Evolutionary conservation across 2,797 vertebrate genomes (phyloP).

Genomic region (Poliocrania exsul): DNA sequence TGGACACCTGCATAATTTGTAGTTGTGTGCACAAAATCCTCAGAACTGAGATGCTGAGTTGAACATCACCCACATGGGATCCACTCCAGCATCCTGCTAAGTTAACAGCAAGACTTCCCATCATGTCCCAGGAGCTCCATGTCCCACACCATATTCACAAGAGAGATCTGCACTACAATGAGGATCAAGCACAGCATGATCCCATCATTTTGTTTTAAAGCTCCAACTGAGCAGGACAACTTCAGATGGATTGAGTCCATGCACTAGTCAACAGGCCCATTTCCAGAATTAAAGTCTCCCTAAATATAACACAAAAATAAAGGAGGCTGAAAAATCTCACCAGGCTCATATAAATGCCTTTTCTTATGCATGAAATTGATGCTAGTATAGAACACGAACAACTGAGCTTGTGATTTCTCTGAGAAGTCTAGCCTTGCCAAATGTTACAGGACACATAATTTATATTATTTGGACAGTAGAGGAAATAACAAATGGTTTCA

Average conservation of each 20-base stretch:
- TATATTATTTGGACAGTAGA: neutral
- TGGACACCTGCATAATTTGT: neutral
- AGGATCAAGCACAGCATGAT: neutral
- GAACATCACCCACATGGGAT: neutral
- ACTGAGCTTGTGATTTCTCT: neutral
- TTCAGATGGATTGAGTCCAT: neutral
- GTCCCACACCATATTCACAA: neutral
- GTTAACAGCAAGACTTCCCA: neutral
- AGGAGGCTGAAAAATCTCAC: neutral
- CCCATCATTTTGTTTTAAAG: neutral
- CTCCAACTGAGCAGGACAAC: neutral
- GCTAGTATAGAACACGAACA: constrained; percentile 7
- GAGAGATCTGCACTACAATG: neutral
- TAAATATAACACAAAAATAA: neutral
- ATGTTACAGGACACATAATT: neutral
- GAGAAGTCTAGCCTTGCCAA: neutral
- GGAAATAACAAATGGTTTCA: constrained; percentile 22
- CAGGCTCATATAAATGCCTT: neutral
- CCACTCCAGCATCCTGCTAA: neutral
- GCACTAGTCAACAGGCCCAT: neutral
- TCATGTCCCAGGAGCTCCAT: neutral
- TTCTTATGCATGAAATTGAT: neutral
- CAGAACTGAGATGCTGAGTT: neutral
- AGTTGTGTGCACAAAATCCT: neutral
- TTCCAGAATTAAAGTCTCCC: neutral